Percentiles rank a stretch among this genome's conserved stretches.
Conservation (phyloP, 35 echinoderm and acorn worm species). For the Apostichopus japonicus region DNA sequence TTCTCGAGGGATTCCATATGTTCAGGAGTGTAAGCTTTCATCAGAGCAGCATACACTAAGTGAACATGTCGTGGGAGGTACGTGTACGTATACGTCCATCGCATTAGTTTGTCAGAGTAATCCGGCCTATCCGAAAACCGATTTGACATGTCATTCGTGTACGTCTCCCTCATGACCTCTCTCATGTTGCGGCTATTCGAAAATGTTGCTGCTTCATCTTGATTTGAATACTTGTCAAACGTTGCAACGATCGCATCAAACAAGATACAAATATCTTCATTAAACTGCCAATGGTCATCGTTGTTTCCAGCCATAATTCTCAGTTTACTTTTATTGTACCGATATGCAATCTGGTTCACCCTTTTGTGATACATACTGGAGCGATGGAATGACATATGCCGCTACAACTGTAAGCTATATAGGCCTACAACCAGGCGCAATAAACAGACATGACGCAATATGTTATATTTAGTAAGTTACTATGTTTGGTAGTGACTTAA, state of each 20-base stretch:
- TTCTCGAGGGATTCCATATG: background rate
- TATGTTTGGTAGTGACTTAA: too few species aligned
- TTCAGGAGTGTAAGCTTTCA: background rate
- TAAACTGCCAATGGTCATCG: background rate
- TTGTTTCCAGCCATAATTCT: background rate
- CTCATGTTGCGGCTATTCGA: background rate
- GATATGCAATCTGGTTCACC: too few species aligned
- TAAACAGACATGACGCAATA: too few species aligned
- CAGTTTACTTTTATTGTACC: too few species aligned
- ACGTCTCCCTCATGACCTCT: background rate
- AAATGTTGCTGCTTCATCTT: background rate
- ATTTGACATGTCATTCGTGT: background rate
- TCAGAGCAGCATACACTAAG: background rate
- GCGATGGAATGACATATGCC: too few species aligned
- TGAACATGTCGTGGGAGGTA: background rate
- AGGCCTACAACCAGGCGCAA: too few species aligned
- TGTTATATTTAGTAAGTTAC: too few species aligned
- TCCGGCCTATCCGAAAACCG: background rate
- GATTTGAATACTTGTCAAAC: background rate
- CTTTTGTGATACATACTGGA: too few species aligned
- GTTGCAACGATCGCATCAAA: background rate
- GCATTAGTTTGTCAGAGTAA: background rate
- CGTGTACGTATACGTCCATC: background rate
- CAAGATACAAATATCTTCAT: background rate
- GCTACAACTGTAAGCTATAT: too few species aligned